phyloP scores from a whole-genome alignment of 2,797 vertebrate genomes.

The Myotis daubentonii region DNA sequence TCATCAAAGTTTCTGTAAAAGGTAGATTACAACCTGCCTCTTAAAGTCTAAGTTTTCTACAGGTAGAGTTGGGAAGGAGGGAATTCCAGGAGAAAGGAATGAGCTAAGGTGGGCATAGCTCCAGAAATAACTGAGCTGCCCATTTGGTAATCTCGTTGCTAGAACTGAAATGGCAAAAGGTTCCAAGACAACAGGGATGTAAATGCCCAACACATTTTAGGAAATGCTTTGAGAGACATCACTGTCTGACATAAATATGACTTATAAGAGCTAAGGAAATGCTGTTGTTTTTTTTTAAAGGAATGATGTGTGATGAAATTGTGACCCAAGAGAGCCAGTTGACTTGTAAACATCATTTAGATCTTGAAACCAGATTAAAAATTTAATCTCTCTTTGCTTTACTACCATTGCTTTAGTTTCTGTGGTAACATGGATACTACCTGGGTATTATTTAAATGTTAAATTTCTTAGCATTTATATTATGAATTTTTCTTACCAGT shows the following conservation, averaged over 20 bases:
- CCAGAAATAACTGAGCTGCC: background rate
- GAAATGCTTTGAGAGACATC: slow-evolving; percentile 32
- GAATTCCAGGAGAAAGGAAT: background rate
- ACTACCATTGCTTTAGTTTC: slow-evolving; percentile 4
- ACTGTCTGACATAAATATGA: background rate
- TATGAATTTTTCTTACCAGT: slow-evolving; percentile 21
- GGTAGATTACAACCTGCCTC: background rate
- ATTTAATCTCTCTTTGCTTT: slow-evolving; percentile 13
- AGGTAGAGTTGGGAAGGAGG: background rate
- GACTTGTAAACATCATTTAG: background rate
- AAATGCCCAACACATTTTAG: background rate
- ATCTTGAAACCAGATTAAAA: slow-evolving; percentile 6
- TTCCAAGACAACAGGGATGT: background rate
- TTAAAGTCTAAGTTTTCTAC: background rate
- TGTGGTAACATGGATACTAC: background rate
- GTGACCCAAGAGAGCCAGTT: background rate
- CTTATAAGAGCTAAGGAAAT: background rate
- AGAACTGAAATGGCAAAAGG: slow-evolving; percentile 4
- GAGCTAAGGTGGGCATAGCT: background rate
- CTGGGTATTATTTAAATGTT: background rate
- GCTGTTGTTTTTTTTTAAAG: background rate
- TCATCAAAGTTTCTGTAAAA: background rate
- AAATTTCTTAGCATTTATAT: slow-evolving; percentile 43
- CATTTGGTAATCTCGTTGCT: background rate
- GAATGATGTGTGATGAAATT: slow-evolving; percentile 17